These are phyloP conservation scores for Caradrina kadenii DNA, from an alignment of 2,888 invertebrate species.

Conservation along the genomic window DNA sequence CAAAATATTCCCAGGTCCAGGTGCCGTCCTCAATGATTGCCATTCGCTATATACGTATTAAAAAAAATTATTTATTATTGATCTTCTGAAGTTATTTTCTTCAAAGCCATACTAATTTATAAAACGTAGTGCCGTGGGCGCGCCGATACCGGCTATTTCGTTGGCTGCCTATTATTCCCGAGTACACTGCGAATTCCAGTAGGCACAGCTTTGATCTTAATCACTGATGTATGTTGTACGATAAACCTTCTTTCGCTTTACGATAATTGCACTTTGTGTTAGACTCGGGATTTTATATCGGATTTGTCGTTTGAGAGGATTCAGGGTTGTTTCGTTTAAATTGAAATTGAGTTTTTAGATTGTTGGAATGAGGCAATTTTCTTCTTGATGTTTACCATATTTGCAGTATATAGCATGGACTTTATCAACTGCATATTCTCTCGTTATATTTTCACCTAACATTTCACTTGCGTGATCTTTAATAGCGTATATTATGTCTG, in stretches of 20 bases:
- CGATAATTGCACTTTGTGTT: slow-evolving; percentile 48
- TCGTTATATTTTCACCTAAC: background rate
- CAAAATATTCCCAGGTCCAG: too few species aligned
- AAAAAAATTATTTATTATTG: background rate
- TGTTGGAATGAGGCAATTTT: background rate
- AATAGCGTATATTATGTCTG: background rate
- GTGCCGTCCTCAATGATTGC: background rate
- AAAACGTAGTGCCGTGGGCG: slow-evolving; percentile 42
- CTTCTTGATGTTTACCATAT: background rate
- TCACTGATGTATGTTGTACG: slow-evolving; percentile 41
- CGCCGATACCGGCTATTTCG: slow-evolving; percentile 42
- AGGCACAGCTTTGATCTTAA: slow-evolving; percentile 52
- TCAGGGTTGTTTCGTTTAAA: background rate
- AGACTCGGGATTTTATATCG: slow-evolving; percentile 14
- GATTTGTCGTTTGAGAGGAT: slow-evolving; percentile 21
- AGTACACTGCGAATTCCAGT: slow-evolving; percentile 51
- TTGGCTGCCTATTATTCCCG: slow-evolving; percentile 41
- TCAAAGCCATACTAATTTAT: slow-evolving; percentile 27
- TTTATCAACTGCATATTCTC: background rate
- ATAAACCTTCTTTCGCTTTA: slow-evolving; percentile 52
- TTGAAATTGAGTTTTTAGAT: slow-evolving; percentile 2
- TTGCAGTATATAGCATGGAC: background rate
- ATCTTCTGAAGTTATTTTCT: slow-evolving; percentile 23
- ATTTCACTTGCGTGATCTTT: background rate
- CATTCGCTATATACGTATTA: background rate